phyloP scores from a whole-genome alignment of 2,113 vertebrate genomes.

The Percopsis transmontana region DNA sequence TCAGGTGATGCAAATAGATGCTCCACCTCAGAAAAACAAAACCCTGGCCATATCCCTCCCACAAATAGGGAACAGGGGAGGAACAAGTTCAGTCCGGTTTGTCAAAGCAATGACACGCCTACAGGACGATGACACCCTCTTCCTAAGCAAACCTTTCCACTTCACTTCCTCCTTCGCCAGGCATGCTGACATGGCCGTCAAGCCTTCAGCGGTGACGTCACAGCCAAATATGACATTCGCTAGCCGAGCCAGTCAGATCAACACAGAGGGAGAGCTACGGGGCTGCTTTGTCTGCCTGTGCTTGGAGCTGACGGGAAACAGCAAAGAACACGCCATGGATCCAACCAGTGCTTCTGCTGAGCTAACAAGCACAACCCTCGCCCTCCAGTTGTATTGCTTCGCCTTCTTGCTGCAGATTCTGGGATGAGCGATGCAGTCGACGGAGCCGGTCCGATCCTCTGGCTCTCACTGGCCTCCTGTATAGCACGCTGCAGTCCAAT shows the following conservation, averaged over 20 bases:
- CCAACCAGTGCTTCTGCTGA: constrained; percentile 4
- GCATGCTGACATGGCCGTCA: constrained; percentile 47
- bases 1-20: constrained; percentile 6
- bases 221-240: constrained; percentile 61
- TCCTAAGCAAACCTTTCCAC: constrained; percentile 61
- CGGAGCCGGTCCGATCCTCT: constrained; percentile 54
- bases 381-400: constrained; percentile 27
- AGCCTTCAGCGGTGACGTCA: constrained; percentile 54
- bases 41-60: constrained; percentile 7
- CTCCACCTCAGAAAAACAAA: not conserved
- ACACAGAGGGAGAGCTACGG: constrained; percentile 29
- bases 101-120: constrained; percentile 43
- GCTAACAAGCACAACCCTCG: constrained; percentile 15
- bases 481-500: constrained; percentile 78
- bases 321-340: constrained; percentile 6
- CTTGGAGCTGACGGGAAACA: constrained; percentile 24
- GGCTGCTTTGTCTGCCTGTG: constrained; percentile 22
- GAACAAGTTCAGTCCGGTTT: constrained; percentile 33
- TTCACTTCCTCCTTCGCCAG: constrained; percentile 30
- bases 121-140: constrained; percentile 53
- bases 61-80: not conserved
- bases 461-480: constrained; percentile 56
- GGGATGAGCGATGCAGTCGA: constrained; percentile 47
- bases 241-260: constrained; percentile 44
- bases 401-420: constrained; percentile 54